A percentile compares a stretch with the other conserved stretches of the same genome.
phyloP scores from a whole-genome alignment of 2,113 vertebrate species.

The Macaca fascicularis region DNA sequence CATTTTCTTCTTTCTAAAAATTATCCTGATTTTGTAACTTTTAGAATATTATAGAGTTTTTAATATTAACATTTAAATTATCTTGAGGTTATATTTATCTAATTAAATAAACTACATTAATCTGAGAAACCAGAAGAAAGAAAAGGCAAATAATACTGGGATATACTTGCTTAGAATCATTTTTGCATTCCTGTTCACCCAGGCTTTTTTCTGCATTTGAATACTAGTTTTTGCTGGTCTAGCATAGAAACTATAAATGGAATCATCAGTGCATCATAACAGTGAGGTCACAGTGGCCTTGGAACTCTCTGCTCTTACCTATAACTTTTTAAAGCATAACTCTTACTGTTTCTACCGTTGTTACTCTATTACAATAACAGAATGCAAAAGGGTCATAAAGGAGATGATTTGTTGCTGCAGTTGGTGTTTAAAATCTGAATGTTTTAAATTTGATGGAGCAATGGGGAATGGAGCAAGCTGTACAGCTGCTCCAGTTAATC shows the following conservation, averaged over 20 bases:
- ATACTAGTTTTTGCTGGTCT: constrained; percentile 79
- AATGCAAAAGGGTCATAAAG: constrained; percentile 84
- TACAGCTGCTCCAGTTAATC: constrained; percentile 84
- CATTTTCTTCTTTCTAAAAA: background rate
- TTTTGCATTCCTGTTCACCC: constrained; percentile 74
- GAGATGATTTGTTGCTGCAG: constrained; percentile 93
- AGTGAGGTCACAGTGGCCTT: constrained; percentile 84
- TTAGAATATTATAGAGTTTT: constrained; percentile 4
- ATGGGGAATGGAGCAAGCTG: constrained; percentile 87
- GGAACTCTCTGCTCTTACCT: constrained; percentile 83
- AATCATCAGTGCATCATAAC: constrained; percentile 76
- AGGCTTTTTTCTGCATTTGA: constrained; percentile 72
- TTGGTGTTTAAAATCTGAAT: constrained; percentile 93
- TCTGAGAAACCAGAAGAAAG: constrained; percentile 51
- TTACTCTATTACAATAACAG: constrained; percentile 75
- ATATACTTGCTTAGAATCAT: constrained; percentile 40
- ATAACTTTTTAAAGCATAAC: constrained; percentile 74
- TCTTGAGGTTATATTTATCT: constrained; percentile 48
- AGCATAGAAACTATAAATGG: constrained; percentile 82
- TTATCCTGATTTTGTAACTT: constrained; percentile 54
- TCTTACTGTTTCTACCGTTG: constrained; percentile 73
- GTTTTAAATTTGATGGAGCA: constrained; percentile 88
- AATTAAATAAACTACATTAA: constrained; percentile 23
- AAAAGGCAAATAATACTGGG: constrained; percentile 19
- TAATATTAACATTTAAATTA: constrained; percentile 21